phyloP scores from a whole-genome alignment of 2,888 invertebrate genomes.

The Corythucha ciliata region DNA sequence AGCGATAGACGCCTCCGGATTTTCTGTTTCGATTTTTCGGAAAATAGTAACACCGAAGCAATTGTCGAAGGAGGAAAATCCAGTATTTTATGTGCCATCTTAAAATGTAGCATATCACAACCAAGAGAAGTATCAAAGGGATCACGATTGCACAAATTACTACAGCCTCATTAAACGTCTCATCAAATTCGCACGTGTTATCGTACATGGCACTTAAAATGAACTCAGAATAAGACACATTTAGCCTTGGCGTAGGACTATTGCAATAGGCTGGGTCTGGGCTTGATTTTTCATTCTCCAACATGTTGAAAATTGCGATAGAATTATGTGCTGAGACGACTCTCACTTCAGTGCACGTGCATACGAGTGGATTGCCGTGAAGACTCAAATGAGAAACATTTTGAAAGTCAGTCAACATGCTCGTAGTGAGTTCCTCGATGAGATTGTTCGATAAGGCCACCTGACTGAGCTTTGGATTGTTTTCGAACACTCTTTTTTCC shows the following conservation, averaged over 20 bases:
- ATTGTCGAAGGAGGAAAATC: conserved; percentile 25
- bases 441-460: conserved; percentile 48
- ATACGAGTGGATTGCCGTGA: conserved; percentile 48
- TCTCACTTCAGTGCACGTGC: conserved; percentile 44
- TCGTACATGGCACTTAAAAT: no score
- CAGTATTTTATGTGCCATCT: conserved; percentile 29
- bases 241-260: no score
- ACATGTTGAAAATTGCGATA: not conserved
- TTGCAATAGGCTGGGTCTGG: no score
- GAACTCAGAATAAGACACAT: no score
- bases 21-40: conserved; percentile 11
- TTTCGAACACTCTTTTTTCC: conserved; percentile 46
- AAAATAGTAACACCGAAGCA: conserved; percentile 16
- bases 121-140: conserved; percentile 2
- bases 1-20: conserved; percentile 39
- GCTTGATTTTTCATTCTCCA: not conserved
- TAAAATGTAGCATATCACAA: conserved; percentile 17
- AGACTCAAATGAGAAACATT: conserved; percentile 45
- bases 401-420: conserved; percentile 51
- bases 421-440: conserved; percentile 47
- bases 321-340: not conserved
- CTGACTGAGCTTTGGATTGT: conserved; percentile 43
- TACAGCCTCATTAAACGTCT: no score
- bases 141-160: no score
- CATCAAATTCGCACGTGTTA: not conserved